phyloP scores from a whole-genome alignment of 2,888 invertebrate genomes.

The Galeruca laticollis region DNA sequence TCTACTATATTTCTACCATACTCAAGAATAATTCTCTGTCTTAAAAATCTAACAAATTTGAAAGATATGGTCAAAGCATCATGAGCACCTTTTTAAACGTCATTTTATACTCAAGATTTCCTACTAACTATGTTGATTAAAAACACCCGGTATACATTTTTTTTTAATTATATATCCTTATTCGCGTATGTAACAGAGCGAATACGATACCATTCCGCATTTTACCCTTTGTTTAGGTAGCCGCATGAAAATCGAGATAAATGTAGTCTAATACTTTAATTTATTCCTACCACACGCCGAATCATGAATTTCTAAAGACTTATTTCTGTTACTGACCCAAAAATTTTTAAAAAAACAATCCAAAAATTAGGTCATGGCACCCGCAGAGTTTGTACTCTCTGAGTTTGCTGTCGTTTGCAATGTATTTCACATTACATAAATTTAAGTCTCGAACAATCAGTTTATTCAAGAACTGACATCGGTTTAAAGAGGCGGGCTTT shows the following conservation, averaged over 20 bases:
- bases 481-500: not conserved
- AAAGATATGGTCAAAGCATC: no score
- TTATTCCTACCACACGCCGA: not conserved
- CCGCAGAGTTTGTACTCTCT: not conserved
- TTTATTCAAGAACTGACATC: not conserved
- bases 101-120: no score
- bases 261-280: not conserved
- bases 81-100: no score
- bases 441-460: slow-evolving; percentile 1
- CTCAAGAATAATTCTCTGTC: no score
- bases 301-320: not conserved
- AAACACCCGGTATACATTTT: no score
- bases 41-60: no score
- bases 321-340: not conserved
- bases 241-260: not conserved
- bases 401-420: not conserved
- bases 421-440: not conserved
- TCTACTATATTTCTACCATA: no score
- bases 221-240: not conserved
- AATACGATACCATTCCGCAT: not conserved
- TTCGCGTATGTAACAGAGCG: no score
- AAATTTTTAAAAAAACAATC: not conserved
- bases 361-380: slow-evolving; percentile 2
- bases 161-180: no score
- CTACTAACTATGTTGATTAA: no score